phyloP scores from a whole-genome alignment of 2,113 vertebrate genomes.

The Haliaeetus leucogaster region DNA sequence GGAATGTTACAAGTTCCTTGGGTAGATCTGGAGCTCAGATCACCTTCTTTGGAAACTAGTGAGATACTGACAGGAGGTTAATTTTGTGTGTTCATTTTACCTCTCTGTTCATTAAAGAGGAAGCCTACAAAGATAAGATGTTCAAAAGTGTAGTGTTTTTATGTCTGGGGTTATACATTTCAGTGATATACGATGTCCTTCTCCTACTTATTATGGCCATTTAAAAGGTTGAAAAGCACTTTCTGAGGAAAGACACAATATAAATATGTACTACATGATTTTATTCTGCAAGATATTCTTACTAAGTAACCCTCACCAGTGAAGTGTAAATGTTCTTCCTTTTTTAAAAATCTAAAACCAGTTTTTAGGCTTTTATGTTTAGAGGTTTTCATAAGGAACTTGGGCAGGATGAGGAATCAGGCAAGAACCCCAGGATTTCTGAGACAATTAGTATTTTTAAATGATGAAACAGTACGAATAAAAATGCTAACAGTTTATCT shows the following conservation, averaged over 20 bases:
- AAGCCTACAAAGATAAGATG: background rate
- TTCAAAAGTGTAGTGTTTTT: background rate
- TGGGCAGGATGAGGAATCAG: background rate
- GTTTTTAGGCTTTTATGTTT: background rate
- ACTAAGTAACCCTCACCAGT: background rate
- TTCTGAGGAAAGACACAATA: background rate
- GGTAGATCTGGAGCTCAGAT: background rate
- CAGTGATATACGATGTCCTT: background rate
- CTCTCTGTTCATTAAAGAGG: background rate
- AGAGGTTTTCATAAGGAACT: background rate
- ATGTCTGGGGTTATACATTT: background rate
- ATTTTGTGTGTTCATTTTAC: background rate
- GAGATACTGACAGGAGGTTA: background rate
- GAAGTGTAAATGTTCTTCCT: background rate
- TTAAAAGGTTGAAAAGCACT: background rate
- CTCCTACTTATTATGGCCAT: background rate
- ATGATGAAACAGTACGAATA: background rate
- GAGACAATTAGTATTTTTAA: background rate
- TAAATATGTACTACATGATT: background rate
- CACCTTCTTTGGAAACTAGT: background rate
- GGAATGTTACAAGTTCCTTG: background rate
- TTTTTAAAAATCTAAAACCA: background rate
- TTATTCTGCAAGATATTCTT: background rate
- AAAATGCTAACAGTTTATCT: background rate
- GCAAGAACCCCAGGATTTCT: background rate